Base-by-base conservation (phyloP, 2,113 vertebrate genomes). In the Neotoma lepida region DNA sequence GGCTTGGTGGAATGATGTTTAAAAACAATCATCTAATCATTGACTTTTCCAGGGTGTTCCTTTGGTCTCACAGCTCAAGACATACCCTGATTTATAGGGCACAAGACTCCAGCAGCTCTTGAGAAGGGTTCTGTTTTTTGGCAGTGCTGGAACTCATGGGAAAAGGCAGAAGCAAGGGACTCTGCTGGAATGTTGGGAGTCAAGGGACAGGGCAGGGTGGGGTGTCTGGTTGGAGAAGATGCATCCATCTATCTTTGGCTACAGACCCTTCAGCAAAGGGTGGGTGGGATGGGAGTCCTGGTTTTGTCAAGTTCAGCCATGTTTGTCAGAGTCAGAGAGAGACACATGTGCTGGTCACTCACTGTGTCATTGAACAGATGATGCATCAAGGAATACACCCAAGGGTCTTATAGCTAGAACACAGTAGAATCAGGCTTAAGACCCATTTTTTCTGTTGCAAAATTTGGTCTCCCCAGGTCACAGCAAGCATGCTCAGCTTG, bases 51-150 rank as follows among this genome's bases (percentile, higher is more conserved):
- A 89, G 88, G 87, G 76, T 4, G 2, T 30, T 87, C 80, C 46
- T 96, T 89, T 63, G 80, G 54, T 54, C 73, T 56, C 41, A 30
- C 6, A 28, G 87, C 66, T 87, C 78, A 87, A 74, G 66, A 70
- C 46, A 39, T 76, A 56, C 35, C 26, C 80, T 96, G 95, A 96
- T 93, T 96, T 95, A 96, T 84, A 64, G 90, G 70, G 44, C 1
- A 0, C 85, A 73, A 35, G 84, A n/a, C 51, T 86, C 92, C 46
- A 93, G 84, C 61, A 74, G 84, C 78, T 82, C 85, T 9, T 9
- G 46, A 71, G 63, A 86, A 96, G 70, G 0, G n/a, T n/a, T 95
- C 90, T 96, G 94, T n/a, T n/a, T 70, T 70, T 35, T 70, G n/a
- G 46, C 88, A 63, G 15, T 3, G 26, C 54, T 82, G 46, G 35